Conservation (phyloP, 2,888 invertebrate species). For the Andrena fulva region DNA sequence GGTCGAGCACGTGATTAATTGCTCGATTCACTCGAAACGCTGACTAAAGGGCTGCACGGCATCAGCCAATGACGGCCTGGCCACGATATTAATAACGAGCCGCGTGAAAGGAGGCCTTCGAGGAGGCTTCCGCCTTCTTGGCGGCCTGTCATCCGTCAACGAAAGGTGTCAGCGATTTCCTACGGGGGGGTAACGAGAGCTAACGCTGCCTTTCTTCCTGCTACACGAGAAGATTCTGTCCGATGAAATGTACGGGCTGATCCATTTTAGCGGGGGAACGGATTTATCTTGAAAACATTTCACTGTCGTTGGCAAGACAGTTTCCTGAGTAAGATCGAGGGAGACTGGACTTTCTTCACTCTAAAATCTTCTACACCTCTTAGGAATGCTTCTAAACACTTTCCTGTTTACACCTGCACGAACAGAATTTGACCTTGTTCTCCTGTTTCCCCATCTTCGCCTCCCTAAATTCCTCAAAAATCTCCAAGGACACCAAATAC, state of each 20-base stretch:
- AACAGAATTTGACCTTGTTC: too few species aligned
- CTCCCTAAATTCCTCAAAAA: too few species aligned
- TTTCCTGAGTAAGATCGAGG: too few species aligned
- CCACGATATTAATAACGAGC: constrained; percentile 48
- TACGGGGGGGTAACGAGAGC: neutral
- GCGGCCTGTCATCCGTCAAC: constrained; percentile 25
- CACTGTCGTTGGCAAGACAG: neutral
- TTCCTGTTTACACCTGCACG: too few species aligned
- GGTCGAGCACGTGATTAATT: constrained; percentile 69
- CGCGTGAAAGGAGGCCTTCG: constrained; percentile 33
- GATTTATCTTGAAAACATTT: constrained; percentile 2
- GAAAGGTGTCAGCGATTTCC: constrained; percentile 33
- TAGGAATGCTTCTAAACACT: too few species aligned
- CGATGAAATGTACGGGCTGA: neutral
- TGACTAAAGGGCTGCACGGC: constrained; percentile 63
- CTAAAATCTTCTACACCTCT: too few species aligned
- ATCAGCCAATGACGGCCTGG: constrained; percentile 32
- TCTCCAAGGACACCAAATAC: too few species aligned
- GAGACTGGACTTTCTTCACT: too few species aligned
- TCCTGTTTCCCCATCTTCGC: too few species aligned
- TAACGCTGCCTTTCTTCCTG: neutral
- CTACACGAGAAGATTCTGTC: neutral
- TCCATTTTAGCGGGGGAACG: neutral
- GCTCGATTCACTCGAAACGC: constrained; percentile 69
- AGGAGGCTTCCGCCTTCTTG: constrained; percentile 28